Evolutionary conservation across 2,797 vertebrate species (phyloP), one percentile per base, ranked within the genome.

Genomic region (Pangasius krempfi): DNA sequence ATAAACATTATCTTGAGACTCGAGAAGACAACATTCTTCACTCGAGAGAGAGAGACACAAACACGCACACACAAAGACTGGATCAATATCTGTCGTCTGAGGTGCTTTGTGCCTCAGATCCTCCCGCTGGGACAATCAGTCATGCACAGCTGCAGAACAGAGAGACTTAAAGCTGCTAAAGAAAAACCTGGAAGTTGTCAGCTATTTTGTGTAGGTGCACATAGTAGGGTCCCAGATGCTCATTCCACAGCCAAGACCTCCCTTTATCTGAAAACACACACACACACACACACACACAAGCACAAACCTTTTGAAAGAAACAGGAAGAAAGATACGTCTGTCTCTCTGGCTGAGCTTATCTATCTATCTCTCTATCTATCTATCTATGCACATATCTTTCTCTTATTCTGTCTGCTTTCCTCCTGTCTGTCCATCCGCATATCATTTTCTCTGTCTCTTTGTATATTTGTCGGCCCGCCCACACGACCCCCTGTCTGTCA

Each of bases 141-240:
- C 95, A 96, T 93, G 95, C 95, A 94, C 95, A 96, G 95, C 94
- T 95, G 94, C 94, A 94, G 93, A 89, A 92, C 91, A 92, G 88
- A 93, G 91, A 92, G 89, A 14, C 47, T 33, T 68, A 33, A 66
- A 54, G 64, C 83, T 54, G 16, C 47, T 84, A 33, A 70, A 84
- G 62, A 37, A 52, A 66, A 70, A 84, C 27, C 44, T 68, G 60
- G 27, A 66, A 30, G 44, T 64, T 64, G 37, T 83, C 40, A 60
- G 79, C 79, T 81, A 40, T 81, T 81, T 58, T 81, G 78, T 13
- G 30, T 5, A 58, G 33, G 30, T 80, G 54, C 8, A 37, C n/a
- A 20, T 30, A 30, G 14, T 10, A 18, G 73, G 12, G 44, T 76
- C 10, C 72, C 72, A 75, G 44, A 76, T n/a, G 6, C 47, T 52